Percentiles rank a stretch among this genome's conserved stretches.
Conservation (phyloP, 2,888 invertebrate species). For the Mesochorus sp. region DNA sequence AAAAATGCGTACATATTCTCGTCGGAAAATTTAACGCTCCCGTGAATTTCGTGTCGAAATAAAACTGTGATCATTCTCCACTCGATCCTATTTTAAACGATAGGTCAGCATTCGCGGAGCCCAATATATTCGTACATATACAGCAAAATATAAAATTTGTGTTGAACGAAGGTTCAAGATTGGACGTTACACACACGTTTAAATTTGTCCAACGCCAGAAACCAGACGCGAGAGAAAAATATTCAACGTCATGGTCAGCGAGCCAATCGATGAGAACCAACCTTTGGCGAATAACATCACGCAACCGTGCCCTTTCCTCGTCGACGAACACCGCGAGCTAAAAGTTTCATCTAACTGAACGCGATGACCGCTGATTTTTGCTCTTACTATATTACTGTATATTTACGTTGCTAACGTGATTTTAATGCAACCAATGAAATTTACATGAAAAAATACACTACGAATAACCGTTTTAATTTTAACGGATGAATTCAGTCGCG, state of each 20-base stretch:
- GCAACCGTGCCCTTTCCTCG: constrained; percentile 1
- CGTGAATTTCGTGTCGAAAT: constrained; percentile 25
- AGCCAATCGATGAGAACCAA: constrained; percentile 17
- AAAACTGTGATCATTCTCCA: constrained; percentile 3
- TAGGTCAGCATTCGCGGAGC: constrained; percentile 32
- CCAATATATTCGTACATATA: constrained; percentile 11
- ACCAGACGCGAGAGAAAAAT: not conserved
- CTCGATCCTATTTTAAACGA: constrained; percentile 15
- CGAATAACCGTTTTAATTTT: no score
- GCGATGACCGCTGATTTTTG: no score
- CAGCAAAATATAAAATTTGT: not conserved
- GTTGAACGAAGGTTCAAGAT: constrained; percentile 27
- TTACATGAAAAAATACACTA: no score
- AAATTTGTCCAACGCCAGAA: not conserved
- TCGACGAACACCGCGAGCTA: not conserved
- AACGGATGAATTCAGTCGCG: no score
- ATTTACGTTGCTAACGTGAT: no score
- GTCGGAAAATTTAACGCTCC: constrained; percentile 50
- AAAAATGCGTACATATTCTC: constrained; percentile 2
- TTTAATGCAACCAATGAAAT: no score
- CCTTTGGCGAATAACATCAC: not conserved
- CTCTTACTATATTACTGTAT: no score
- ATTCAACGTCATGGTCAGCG: constrained; percentile 29
- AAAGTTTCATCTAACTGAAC: not conserved
- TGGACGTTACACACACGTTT: constrained; percentile 8